Evolutionary conservation across 2,113 vertebrate species (phyloP), one percentile per base, ranked within the genome.

Genomic region (Brachypteracias leptosomus): DNA sequence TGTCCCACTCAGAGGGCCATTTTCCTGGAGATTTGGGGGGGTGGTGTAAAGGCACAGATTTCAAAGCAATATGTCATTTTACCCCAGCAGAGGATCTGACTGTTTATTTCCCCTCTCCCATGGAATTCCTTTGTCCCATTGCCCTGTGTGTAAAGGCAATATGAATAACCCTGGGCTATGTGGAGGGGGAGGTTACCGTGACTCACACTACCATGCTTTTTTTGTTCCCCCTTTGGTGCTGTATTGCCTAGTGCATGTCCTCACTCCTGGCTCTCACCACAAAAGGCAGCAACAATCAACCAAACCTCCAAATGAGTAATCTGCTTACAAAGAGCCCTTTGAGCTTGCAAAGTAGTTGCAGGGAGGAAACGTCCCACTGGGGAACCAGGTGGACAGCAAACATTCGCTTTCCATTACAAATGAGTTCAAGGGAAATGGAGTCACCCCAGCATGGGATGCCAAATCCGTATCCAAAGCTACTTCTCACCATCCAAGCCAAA

Each of bases 351-450:
- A 97, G 97, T 97, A 97, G 94, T 96, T 97, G 90, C 72, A 31
- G 74, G 33, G 81, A 97, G 97, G 97, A 98, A 97, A 89, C 61
- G 85, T 87, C 98, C 98, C 98, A 98, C 98, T 97, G 98, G 98
- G 98, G 97, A 98, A 97, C 97, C 98, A 98, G 98, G 98, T 99
- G 97, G 97, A 97, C 90, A 80, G 96, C 95, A 94, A 98, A 98
- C 96, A 97, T 97, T 97, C 97, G 91, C 97, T 98, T 98, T 98
- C 98, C 98, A 98, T 98, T 98, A 98, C 98, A 98, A 98, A 98
- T 97, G 97, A 99, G 98, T 98, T 98, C 93, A 84, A 98, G 97
- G 97, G 97, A 97, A 98, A 96, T 92, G 95, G 98, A 98, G 97
- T 97, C 97, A 98, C 98, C 98, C 97, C 97, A 97, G 94, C 97